Evolutionary conservation across 2,888 invertebrate genomes (phyloP), one percentile per base, ranked within the genome.

Genomic region (Caenorhabditis panamensis): DNA sequence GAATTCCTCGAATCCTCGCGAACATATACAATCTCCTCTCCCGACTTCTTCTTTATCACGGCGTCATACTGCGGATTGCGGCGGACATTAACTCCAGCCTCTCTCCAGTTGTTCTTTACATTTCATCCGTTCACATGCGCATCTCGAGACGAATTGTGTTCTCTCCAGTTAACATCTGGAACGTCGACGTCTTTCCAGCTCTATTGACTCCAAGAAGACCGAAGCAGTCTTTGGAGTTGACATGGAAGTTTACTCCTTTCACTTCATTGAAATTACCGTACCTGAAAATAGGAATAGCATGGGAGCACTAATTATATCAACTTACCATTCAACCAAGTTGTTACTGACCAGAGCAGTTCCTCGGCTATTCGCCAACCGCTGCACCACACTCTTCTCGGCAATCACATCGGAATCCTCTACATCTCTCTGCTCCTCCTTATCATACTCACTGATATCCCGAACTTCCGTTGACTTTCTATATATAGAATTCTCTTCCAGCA

Each of bases 31-130:
- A 90, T 94, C 91, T 95, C 94, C 54, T 94, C 93, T 0, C 94
- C 95, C 0, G 94, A 94, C 88, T 95, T 92, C 91, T 94, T 94
- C 73, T 93, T 93, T 79, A 94, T 93, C 26, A 94, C 90, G 0
- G 94, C 95, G 91, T 94, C 94, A 89, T 94, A 95, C 90, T 95
- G 95, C 5, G 95, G 95, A 88, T 95, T 95, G 90, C 95, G 95
- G 0, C 94, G 94, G 91, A 92, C 87, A 41, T 77, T 76, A 22
- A 76, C 81, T 26, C 86, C 86, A 22, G 87, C 85, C 68, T 83
- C 59, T 61, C 86, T 72, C 89, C 89, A 89, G 24, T 87, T 82
- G 24, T 78, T 83, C 62, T 79, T 83, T 5, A 89, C 87, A 76
- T 84, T 85, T 54, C 80, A 84, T 4, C 88, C 88, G 18, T 85